phyloP scores from a whole-genome alignment of 2,113 vertebrate genomes.

The Anguilla rostrata region DNA sequence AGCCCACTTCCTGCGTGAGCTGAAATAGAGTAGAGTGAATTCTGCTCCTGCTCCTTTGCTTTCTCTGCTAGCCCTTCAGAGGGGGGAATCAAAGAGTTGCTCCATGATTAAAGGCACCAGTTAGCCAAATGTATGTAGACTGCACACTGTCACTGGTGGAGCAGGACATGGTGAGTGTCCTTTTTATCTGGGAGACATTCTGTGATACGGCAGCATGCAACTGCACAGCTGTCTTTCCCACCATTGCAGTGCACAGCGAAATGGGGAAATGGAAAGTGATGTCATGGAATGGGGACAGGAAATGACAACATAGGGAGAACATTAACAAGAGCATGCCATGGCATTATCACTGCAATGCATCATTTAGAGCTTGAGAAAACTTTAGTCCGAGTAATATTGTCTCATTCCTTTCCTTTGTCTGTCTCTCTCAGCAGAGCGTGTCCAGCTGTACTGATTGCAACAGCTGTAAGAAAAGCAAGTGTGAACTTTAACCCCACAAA shows the following conservation, averaged over 20 bases:
- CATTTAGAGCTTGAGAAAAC: not conserved
- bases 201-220: not conserved
- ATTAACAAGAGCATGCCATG: not conserved
- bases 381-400: not conserved
- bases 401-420: not conserved
- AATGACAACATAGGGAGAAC: not conserved
- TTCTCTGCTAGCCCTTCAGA: conserved; percentile 34
- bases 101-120: conserved; percentile 24
- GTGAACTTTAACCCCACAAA: not conserved
- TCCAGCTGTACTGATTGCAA: not conserved
- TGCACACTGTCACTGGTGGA: conserved; percentile 42
- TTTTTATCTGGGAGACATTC: not conserved
- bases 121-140: conserved; percentile 36
- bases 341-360: not conserved
- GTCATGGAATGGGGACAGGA: not conserved
- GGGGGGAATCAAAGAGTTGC: not conserved
- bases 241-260: conserved; percentile 5
- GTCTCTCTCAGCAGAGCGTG: not conserved
- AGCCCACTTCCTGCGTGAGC: conserved; percentile 41
- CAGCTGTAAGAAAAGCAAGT: conserved; percentile 9
- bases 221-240: not conserved
- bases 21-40: conserved; percentile 48
- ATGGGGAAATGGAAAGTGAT: not conserved
- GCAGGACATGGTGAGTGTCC: not conserved
- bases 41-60: conserved; percentile 32